Evolutionary conservation across 2,888 invertebrate species (phyloP).

Genomic region (Philopedon plagiatum): DNA sequence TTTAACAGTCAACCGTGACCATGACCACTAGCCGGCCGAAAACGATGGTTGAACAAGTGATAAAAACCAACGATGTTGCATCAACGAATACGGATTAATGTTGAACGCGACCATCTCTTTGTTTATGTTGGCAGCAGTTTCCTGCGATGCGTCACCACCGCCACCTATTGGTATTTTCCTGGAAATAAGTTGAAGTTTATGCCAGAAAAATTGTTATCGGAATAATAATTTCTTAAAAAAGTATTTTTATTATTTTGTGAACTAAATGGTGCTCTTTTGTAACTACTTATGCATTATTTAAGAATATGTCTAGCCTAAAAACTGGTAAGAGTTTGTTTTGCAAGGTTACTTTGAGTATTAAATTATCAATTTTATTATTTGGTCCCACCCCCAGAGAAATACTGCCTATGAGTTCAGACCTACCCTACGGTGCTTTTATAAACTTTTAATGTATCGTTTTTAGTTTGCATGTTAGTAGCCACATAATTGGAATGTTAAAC

Average conservation of each 20-base stretch:
- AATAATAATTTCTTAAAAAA: conserved; percentile 7
- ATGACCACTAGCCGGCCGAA: too few relatives aligned
- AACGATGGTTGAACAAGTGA: too few relatives aligned
- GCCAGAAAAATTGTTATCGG: conserved; percentile 11
- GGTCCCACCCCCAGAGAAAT: conserved; percentile 65
- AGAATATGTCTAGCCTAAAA: conserved; percentile 76
- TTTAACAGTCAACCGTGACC: too few relatives aligned
- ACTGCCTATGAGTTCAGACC: conserved; percentile 53
- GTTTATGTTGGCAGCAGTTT: background rate
- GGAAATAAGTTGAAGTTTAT: conserved; percentile 10
- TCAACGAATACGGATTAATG: too few relatives aligned
- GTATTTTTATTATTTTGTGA: conserved; percentile 5
- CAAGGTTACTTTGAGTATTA: conserved; percentile 20
- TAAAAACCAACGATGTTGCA: too few relatives aligned
- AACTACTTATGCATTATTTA: conserved; percentile 58
- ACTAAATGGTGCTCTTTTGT: conserved; percentile 30
- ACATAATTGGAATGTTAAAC: background rate
- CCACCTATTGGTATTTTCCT: background rate
- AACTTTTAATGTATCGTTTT: background rate
- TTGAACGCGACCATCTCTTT: background rate
- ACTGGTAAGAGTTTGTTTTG: conserved; percentile 69
- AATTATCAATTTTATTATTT: conserved; percentile 34
- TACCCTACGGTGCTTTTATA: conserved; percentile 37
- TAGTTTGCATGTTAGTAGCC: conserved; percentile 2
- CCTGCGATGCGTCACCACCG: background rate